Conservation (phyloP, 53 echinoderm and acorn worm species). For the Paracentrotus lividus region DNA sequence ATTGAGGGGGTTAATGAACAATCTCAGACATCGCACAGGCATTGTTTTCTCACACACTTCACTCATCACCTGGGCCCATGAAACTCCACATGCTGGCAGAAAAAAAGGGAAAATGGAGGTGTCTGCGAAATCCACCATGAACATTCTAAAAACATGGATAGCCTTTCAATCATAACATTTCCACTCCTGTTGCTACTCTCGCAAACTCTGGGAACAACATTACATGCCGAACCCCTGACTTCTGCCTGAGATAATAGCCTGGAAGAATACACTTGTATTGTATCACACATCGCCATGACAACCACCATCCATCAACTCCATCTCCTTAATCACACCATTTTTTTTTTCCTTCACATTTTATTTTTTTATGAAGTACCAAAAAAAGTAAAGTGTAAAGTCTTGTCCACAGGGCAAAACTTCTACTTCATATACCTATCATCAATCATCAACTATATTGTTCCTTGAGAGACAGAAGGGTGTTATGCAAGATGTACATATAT, state of each 20-base stretch:
- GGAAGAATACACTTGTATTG: background rate
- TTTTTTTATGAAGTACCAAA: background rate
- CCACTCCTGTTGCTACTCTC: conserved; percentile 32
- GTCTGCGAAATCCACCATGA: conserved; percentile 6
- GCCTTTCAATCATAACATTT: conserved; percentile 72
- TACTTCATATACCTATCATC: conserved; percentile 10
- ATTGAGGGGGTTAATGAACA: conserved; percentile 34
- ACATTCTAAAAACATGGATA: conserved; percentile 58
- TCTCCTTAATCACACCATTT: conserved; percentile 33
- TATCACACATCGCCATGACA: conserved; percentile 50
- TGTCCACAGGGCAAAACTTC: conserved; percentile 7
- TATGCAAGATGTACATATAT: no score
- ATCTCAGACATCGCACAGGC: background rate
- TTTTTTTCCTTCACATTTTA: background rate
- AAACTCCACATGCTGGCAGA: conserved; percentile 5
- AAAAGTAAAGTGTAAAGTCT: conserved; percentile 21
- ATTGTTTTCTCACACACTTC: conserved; percentile 63
- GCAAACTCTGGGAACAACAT: conserved; percentile 31
- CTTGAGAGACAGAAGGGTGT: background rate
- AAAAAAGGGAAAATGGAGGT: background rate
- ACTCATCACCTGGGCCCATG: conserved; percentile 17
- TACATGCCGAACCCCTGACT: conserved; percentile 38
- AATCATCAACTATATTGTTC: background rate
- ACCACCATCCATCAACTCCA: conserved; percentile 60
- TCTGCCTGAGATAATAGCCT: conserved; percentile 51